Evolutionary conservation across 2,797 vertebrate genomes (phyloP).

Genomic region (Streptopelia turtur): DNA sequence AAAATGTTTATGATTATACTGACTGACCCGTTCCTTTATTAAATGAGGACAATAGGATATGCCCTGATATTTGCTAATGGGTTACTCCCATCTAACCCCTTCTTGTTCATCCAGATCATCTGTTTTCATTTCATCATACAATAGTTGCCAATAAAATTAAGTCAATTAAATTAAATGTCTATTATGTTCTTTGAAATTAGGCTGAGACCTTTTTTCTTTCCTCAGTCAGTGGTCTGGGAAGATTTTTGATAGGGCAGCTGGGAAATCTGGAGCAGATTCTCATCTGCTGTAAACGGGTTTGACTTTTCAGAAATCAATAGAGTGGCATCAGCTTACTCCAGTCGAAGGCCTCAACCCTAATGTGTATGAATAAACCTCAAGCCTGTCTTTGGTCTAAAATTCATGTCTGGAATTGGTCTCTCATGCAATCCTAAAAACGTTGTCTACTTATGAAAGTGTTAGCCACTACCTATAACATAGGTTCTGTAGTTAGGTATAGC

Average conservation of each 20-base stretch:
- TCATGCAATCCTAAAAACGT: background rate
- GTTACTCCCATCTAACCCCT: constrained; percentile 58
- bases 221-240: constrained; percentile 25
- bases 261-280: constrained; percentile 54
- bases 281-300: constrained; percentile 42
- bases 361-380: background rate
- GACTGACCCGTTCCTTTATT: constrained; percentile 51
- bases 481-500: background rate
- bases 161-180: constrained; percentile 65
- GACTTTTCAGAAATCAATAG: constrained; percentile 47
- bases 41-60: constrained; percentile 59
- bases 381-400: background rate
- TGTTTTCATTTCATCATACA: constrained; percentile 63
- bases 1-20: constrained; percentile 58
- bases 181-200: constrained; percentile 43
- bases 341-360: background rate
- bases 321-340: background rate
- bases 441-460: background rate
- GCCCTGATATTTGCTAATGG: constrained; percentile 65
- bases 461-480: background rate
- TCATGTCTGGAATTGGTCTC: background rate
- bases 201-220: constrained; percentile 44
- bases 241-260: constrained; percentile 54
- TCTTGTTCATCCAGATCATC: constrained; percentile 52
- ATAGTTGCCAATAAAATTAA: constrained; percentile 62